phyloP scores from a whole-genome alignment of 2,113 vertebrate genomes.

The Natator depressus region DNA sequence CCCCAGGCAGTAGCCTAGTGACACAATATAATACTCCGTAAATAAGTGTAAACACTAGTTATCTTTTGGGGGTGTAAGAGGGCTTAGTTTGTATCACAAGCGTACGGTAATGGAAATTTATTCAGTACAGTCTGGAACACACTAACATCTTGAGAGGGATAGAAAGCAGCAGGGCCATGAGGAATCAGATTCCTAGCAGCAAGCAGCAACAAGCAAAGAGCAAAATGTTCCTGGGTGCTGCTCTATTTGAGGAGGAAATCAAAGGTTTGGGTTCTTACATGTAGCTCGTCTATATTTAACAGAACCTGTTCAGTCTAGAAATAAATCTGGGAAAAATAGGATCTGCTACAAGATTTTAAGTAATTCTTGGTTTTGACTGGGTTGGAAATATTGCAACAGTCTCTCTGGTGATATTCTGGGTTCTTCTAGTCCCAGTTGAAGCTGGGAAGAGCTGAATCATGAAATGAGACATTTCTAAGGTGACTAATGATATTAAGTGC shows the following conservation, averaged over 20 bases:
- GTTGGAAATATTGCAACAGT: background rate
- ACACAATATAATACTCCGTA: background rate
- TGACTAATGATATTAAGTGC: accelerated
- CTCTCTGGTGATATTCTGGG: background rate
- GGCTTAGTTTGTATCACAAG: background rate
- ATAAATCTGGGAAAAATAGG: background rate
- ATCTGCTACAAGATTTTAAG: background rate
- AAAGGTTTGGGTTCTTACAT: background rate
- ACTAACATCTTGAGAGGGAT: background rate
- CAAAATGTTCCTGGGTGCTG: background rate
- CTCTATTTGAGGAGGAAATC: background rate
- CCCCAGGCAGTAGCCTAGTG: slow-evolving; percentile 5
- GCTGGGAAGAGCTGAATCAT: background rate
- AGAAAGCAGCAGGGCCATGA: background rate
- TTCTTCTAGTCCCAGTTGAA: background rate
- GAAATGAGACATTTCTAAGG: background rate
- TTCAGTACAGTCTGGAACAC: background rate
- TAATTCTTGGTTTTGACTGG: background rate
- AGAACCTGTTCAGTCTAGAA: background rate
- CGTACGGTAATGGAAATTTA: background rate
- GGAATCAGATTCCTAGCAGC: background rate
- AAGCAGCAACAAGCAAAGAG: background rate
- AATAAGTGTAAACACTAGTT: background rate
- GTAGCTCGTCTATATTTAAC: background rate
- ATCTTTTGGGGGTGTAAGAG: background rate